A percentile compares a stretch with the other conserved stretches of the same genome.
Evolutionary conservation across 2,113 vertebrate species (phyloP).

Genomic region (Podilymbus podiceps): DNA sequence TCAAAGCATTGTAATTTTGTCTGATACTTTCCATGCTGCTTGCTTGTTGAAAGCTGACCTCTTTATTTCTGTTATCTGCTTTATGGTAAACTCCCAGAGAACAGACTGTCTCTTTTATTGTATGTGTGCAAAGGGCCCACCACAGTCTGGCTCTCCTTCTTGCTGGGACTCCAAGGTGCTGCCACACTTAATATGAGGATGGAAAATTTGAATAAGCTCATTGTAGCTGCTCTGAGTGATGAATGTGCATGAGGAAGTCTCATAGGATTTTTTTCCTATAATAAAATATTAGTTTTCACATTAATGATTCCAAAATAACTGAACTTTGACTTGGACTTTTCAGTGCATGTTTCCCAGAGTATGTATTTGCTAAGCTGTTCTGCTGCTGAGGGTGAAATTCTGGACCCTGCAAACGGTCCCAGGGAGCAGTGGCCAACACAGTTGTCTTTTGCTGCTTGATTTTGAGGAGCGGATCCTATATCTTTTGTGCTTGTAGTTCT

Average conservation of each 20-base stretch:
- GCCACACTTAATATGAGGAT: background rate
- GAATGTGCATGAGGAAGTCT: background rate
- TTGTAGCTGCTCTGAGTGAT: background rate
- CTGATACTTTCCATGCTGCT: background rate
- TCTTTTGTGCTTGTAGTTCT: background rate
- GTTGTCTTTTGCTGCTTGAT: background rate
- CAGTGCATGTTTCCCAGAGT: background rate
- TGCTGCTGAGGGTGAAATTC: background rate
- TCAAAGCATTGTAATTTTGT: background rate
- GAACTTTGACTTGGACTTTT: slow-evolving; percentile 20
- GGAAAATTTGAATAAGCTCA: slow-evolving; percentile 39
- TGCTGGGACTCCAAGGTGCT: slow-evolving; percentile 10
- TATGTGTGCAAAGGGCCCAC: accelerated
- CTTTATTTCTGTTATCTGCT: background rate
- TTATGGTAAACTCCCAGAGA: background rate
- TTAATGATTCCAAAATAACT: slow-evolving; percentile 32
- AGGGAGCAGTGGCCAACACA: background rate
- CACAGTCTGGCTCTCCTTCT: background rate
- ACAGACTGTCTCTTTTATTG: background rate
- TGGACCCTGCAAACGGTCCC: background rate
- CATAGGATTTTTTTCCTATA: background rate
- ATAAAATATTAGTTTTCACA: slow-evolving; percentile 25
- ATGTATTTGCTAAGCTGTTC: background rate
- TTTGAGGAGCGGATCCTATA: background rate
- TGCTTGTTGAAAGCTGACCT: background rate